Evolutionary conservation across 2,797 vertebrate species (phyloP), one percentile per base, ranked within the genome.

Genomic region (Hyperoplus lanceolatus): DNA sequence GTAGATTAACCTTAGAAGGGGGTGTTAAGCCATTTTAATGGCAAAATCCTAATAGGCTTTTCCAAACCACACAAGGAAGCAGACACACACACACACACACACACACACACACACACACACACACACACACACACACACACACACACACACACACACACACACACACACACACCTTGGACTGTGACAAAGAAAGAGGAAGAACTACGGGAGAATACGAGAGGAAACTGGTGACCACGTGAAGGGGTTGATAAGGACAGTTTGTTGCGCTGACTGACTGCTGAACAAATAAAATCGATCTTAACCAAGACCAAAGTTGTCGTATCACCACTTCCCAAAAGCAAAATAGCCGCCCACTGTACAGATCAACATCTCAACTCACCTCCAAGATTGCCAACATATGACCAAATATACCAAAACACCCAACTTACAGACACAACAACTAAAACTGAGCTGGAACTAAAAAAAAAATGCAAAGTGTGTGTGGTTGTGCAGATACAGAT

Each of bases 21-120:
- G 7, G 38, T 76, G 81, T 82, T 84, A 87, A 91, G 82, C 86
- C 79, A 83, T 78, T 77, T 77, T 66, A 50, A 62, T 83, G 85
- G 90, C 78, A 88, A 76, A 88, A 82, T 68, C 79, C 82, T 74
- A 83, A 76, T 1, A 61, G 75, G 64, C 63, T 84, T 83, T 85
- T 83, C 58, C 56, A 80, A 75, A 84, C 78, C 73, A 70, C 63
- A 78, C 41, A 42, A 18, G 18, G 8, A 66, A 6, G 16, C 50
- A 72, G 13, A 63, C 62, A 71, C 66, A 70, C 75, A 83, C 76
- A 78, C 74, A 70, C 63, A 78, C 41, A 46, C 15, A 18, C 4
- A 67, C 4, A 13, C 50, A 72, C 14, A 63, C 62, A 71, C 66
- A 70, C 43, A 49, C 10, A 53, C 29, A 55, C 15, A 49, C 55